A percentile compares a stretch with the other conserved stretches of the same genome.
phyloP scores from a whole-genome alignment of 2,888 invertebrate species.

The Leptopilina drosophilae region DNA sequence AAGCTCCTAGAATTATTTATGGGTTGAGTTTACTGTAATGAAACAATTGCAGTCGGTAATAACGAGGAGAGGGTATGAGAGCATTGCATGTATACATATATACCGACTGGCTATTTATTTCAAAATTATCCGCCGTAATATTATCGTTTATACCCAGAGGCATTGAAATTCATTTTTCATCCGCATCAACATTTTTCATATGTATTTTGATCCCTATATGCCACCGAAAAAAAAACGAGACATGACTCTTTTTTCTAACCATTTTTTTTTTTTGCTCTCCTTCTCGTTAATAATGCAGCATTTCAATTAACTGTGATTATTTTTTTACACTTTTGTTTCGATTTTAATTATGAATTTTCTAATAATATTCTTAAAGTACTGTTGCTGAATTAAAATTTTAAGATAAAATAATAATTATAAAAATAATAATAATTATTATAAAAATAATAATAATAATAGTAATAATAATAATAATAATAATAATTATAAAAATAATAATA shows the following conservation, averaged over 20 bases:
- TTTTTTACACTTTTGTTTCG: no score
- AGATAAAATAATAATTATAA: no score
- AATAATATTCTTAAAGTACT: no score
- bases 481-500: no score
- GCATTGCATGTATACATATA: constrained; percentile 11
- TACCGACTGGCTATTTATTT: constrained; percentile 13
- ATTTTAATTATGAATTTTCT: no score
- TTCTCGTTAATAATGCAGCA: no score
- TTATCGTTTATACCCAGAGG: constrained; percentile 5
- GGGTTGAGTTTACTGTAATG: constrained; percentile 31
- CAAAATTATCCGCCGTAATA: constrained; percentile 14
- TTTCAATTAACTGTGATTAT: no score
- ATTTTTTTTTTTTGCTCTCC: neutral
- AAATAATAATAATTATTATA: no score
- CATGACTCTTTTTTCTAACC: neutral
- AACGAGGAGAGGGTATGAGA: constrained; percentile 12
- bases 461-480: no score
- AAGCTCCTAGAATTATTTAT: constrained; percentile 36
- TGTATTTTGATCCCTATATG: neutral
- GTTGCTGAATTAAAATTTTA: no score
- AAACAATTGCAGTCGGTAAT: constrained; percentile 34
- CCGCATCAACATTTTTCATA: neutral
- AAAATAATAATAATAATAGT: no score
- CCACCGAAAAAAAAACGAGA: neutral
- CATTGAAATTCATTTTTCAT: constrained; percentile 18